Percentiles rank a stretch among this genome's conserved stretches.
These are phyloP conservation scores for Fabriciana adippe DNA, from an alignment of 2,888 invertebrate genomes.

Conservation along the genomic window DNA sequence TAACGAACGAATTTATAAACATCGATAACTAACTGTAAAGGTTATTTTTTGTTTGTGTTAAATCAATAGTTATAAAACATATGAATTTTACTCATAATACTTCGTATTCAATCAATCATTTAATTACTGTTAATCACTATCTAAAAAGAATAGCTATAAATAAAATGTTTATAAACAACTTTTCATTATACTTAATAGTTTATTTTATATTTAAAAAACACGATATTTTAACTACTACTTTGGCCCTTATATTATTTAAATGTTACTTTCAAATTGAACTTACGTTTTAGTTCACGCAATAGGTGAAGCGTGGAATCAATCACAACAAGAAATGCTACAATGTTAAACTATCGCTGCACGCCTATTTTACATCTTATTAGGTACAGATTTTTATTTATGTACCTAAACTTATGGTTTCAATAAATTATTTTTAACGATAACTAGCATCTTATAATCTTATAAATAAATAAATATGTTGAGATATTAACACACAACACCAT, in stretches of 20 bases:
- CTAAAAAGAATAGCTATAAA: background rate
- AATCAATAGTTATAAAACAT: constrained; percentile 14
- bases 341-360: constrained; percentile 32
- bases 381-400: constrained; percentile 14
- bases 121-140: constrained; percentile 9
- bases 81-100: background rate
- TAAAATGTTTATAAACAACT: constrained; percentile 10
- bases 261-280: constrained; percentile 7
- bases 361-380: constrained; percentile 32
- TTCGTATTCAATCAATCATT: background rate
- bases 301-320: constrained; percentile 43
- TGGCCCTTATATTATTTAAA: too few species aligned
- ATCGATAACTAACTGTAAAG: constrained; percentile 25
- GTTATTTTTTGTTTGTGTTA: constrained; percentile 18
- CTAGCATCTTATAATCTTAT: too few species aligned
- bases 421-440: too few species aligned
- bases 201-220: background rate
- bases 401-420: too few species aligned
- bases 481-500: too few species aligned
- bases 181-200: constrained; percentile 12
- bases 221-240: too few species aligned
- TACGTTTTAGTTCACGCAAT: constrained; percentile 35
- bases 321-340: constrained; percentile 32
- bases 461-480: too few species aligned
- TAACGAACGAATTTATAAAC: constrained; percentile 26